Evolutionary conservation across 2,888 invertebrate species (phyloP), one percentile per base, ranked within the genome.

Genomic region (Cremastinae sp.): DNA sequence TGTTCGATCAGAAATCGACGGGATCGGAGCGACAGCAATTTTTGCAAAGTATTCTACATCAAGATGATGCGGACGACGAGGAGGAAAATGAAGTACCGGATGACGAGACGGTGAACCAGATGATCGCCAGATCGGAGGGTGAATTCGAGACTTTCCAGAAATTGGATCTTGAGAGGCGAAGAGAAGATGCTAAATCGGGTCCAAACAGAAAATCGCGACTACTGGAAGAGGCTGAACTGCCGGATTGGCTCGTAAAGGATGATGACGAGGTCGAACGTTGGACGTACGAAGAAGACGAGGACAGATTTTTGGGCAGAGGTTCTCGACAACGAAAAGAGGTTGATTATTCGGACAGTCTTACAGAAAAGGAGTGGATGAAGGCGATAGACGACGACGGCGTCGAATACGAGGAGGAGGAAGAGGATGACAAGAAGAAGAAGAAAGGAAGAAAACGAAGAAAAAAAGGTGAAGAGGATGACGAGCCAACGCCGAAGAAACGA

Each of bases 1-100:
- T 99, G 98, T 99, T 99, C 90, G 99, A 99, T 92, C 98, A 99
- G 89, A 98, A 99, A 89, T 99, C 98, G 0, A 99, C 99, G 0
- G 98, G 98, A 8, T 95, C 95, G 9, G 99, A 99, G 90, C 93
- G 99, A 66, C 96, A 97, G 86, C 97, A 98, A 90, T 98, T 99
- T 90, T 91, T 99, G 82, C 97, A 98, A 88, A 96, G 95, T 78
- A 97, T 99, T 85, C 91, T 99, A 64, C 96, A 96, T 90, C 97
- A 98, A 90, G 98, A 98, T 85, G 97, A 97, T 75, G 96, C 95
- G 65, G 97, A 97, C 79, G 98, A 98, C 86, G 98, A 98, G 92
- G 95, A 98, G 87, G 98, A 98, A 88, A 97, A 98, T 87, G 98
- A 98, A 90, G 95, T 99, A 0, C 99, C 99, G 0, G 99, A 99